Conservation (phyloP, 1,140 invertebrate species). For the Lysiphlebus fabarum region DNA sequence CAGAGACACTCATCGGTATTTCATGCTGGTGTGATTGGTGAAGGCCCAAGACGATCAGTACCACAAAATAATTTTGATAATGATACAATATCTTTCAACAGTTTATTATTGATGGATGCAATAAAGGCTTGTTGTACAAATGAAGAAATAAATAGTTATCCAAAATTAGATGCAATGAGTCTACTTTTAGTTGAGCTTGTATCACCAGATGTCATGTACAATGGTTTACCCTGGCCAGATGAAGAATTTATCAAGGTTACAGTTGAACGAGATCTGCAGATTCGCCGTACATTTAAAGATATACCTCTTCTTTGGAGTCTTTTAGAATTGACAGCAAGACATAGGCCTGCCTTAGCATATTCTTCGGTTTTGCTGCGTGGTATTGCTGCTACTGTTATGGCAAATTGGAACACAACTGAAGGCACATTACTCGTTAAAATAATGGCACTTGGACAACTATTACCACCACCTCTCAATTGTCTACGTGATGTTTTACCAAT, state of each 20-base stretch:
- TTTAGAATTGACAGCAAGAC: conserved; percentile 71
- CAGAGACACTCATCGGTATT: conserved; percentile 84
- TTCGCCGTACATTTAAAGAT: conserved; percentile 76
- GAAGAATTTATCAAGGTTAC: conserved; percentile 89
- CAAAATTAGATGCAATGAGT: conserved; percentile 69
- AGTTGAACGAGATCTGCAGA: conserved; percentile 86
- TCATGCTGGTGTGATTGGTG: conserved; percentile 86
- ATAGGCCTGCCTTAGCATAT: conserved; percentile 81
- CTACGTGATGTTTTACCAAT: conserved; percentile 76
- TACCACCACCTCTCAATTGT: conserved; percentile 80
- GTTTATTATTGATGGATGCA: conserved; percentile 50
- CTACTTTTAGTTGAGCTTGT: conserved; percentile 84
- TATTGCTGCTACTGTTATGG: conserved; percentile 77
- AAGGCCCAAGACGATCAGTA: conserved; percentile 61
- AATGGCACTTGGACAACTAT: conserved; percentile 81
- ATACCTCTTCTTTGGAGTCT: conserved; percentile 81
- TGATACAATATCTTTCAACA: conserved; percentile 53
- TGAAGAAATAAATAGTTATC: conserved; percentile 39
- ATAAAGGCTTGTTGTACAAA: conserved; percentile 52
- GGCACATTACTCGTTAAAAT: conserved; percentile 67
- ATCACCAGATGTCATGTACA: conserved; percentile 95
- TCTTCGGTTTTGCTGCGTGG: conserved; percentile 85
- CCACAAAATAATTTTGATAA: conserved; percentile 50
- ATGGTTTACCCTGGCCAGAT: conserved; percentile 89
- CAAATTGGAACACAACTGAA: conserved; percentile 67